These are phyloP conservation scores for Hemiscyllium ocellatum DNA, from an alignment of 2,113 vertebrate species.

Conservation along the genomic window DNA sequence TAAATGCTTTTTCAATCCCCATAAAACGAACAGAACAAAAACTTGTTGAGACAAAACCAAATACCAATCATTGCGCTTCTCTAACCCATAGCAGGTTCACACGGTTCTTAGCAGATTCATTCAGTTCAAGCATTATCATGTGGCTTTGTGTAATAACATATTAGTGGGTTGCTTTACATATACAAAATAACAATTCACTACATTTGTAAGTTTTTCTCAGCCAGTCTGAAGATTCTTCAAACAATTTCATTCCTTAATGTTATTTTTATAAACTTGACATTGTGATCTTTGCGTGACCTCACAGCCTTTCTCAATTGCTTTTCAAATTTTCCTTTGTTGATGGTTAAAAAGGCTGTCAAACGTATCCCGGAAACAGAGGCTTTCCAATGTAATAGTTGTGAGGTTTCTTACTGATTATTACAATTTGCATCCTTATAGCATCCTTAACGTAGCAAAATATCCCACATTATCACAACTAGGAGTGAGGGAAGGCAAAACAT, in stretches of 20 bases:
- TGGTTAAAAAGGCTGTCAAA: background rate
- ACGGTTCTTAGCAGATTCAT: background rate
- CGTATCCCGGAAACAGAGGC: background rate
- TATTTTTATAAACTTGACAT: background rate
- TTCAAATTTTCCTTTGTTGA: background rate
- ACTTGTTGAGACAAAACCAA: background rate
- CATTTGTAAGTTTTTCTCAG: background rate
- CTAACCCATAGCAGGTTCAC: background rate
- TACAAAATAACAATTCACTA: background rate
- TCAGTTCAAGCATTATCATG: background rate
- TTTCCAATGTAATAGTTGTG: background rate
- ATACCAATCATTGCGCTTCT: background rate
- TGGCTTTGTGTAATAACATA: background rate
- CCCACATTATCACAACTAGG: no score
- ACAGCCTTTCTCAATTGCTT: background rate
- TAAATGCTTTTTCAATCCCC: background rate
- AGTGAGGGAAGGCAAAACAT: no score
- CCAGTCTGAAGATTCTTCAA: background rate
- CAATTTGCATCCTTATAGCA: no score
- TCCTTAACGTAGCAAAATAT: no score
- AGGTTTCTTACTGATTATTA: background rate
- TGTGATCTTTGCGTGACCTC: background rate
- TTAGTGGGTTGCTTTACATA: no score
- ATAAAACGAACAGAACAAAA: background rate
- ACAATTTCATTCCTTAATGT: background rate